Percentiles rank a stretch among this genome's conserved stretches.
phyloP scores from a whole-genome alignment of 2,888 invertebrate genomes.

The Lampropteryx suffumata region DNA sequence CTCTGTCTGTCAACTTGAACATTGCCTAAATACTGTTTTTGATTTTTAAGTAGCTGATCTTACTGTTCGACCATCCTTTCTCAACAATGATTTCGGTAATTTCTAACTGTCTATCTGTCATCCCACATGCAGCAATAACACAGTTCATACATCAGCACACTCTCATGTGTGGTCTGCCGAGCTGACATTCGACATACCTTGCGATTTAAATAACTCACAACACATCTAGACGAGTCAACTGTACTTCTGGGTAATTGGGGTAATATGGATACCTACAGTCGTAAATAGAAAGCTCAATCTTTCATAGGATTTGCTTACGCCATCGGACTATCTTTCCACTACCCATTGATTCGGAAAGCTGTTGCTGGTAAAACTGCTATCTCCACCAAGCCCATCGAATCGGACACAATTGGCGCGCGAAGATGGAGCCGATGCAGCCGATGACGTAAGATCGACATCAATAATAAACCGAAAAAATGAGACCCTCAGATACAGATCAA shows the following conservation, averaged over 20 bases:
- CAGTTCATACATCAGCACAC: slow-evolving; percentile 30
- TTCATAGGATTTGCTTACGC: slow-evolving; percentile 9
- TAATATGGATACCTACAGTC: no score
- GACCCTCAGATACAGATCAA: slow-evolving; percentile 67
- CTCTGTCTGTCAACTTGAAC: no score
- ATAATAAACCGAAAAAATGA: slow-evolving; percentile 71
- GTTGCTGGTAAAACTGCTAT: neutral
- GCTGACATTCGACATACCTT: no score
- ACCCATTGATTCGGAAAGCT: slow-evolving; percentile 18
- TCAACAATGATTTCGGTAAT: slow-evolving; percentile 20
- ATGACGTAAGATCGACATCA: slow-evolving; percentile 60
- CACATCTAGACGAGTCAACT: no score
- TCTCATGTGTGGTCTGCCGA: slow-evolving; percentile 31
- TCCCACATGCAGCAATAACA: slow-evolving; percentile 28
- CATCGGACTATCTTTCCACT: slow-evolving; percentile 1
- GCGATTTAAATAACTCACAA: no score
- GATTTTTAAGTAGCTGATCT: no score
- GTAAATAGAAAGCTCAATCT: neutral
- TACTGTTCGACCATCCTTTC: neutral
- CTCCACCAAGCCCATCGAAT: slow-evolving; percentile 5
- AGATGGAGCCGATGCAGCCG: slow-evolving; percentile 23
- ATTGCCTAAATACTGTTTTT: no score
- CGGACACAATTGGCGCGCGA: slow-evolving; percentile 16
- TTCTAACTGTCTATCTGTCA: slow-evolving; percentile 27
- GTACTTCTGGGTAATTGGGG: no score